Base-by-base conservation (phyloP, 2,888 invertebrate genomes). In the Tineola bisselliella region DNA sequence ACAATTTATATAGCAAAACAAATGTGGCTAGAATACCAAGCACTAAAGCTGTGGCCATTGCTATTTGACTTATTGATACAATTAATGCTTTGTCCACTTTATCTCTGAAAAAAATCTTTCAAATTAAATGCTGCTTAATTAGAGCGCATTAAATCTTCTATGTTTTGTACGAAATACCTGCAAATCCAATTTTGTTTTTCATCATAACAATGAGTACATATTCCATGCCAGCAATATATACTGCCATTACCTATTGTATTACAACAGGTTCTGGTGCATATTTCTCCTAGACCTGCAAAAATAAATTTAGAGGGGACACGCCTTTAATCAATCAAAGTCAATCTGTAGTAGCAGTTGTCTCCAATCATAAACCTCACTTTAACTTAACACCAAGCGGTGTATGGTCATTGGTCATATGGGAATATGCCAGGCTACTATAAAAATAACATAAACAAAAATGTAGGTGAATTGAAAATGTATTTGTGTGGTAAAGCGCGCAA, bases 1-100 rank as follows among this genome's bases (percentile, higher is more conserved):
- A 88, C 43, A 88, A 69, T 67, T 84, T 87, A 66, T 82, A 84
- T 3, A 88, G 70, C 15, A 88, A 69, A 59, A 83, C 68, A 61
- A 87, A 81, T 0, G 84, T 83, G 8, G 82, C 84, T 17, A 88
- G 71, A 43, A 88, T 79, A 30, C 87, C 88, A 38, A 88, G 73
- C 5, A 87, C 71, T 8, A 88, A 70, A 1, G 83, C 81, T 0
- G 77, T 76, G 1, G 80, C 84, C 86, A 88, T 84, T n/a, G 84
- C 79, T 59, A 88, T 78, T 66, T 87, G 87, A 18, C 86, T 81
- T 57, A 79, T 80, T 38, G 86, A 82, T 61, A 87, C 72, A 64
- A 87, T 67, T 59, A 87, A 67, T 61, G 84, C 75, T 65, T 84
- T 80, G 64, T 86, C 83, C 62, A 82, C 67, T n/a, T 75, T 67